Percentiles rank a stretch among this genome's conserved stretches.
Evolutionary conservation across 2,797 vertebrate genomes (phyloP).

Genomic region (Moxostoma hubbsi): DNA sequence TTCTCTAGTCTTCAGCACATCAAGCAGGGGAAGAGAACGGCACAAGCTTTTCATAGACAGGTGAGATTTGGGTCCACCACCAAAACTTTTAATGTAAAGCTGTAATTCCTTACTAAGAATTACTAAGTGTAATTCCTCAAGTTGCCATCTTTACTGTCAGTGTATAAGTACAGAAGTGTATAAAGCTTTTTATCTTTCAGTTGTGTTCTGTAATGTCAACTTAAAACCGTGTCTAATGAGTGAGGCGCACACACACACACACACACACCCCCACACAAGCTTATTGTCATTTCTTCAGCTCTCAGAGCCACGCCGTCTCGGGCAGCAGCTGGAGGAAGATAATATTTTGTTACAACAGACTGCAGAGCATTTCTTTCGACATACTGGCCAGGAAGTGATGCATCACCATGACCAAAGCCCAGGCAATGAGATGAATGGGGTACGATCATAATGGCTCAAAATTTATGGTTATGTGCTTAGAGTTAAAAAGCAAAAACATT

Average conservation of each 20-base stretch:
- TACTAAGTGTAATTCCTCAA: too few relatives aligned
- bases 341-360: constrained; percentile 82
- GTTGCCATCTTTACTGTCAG: too few relatives aligned
- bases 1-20: constrained; percentile 81
- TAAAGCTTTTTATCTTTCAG: too few relatives aligned
- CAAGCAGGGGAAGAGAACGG: constrained; percentile 83
- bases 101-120: too few relatives aligned
- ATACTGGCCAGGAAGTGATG: constrained; percentile 76
- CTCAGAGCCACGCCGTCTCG: constrained; percentile 80
- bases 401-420: constrained; percentile 56
- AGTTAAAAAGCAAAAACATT: not conserved
- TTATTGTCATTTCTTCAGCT: constrained; percentile 73
- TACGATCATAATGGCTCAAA: not conserved
- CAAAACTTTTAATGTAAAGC: not conserved
- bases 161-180: too few relatives aligned
- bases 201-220: not conserved
- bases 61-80: constrained; percentile 66
- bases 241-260: not conserved
- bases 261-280: too few relatives aligned
- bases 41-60: constrained; percentile 85
- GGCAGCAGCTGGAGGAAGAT: constrained; percentile 83
- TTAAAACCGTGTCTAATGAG: not conserved
- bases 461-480: not conserved
- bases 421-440: constrained; percentile 52
- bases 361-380: constrained; percentile 77